Conservation (phyloP, 1,140 invertebrate species). For the Medauroidea extradentata region DNA sequence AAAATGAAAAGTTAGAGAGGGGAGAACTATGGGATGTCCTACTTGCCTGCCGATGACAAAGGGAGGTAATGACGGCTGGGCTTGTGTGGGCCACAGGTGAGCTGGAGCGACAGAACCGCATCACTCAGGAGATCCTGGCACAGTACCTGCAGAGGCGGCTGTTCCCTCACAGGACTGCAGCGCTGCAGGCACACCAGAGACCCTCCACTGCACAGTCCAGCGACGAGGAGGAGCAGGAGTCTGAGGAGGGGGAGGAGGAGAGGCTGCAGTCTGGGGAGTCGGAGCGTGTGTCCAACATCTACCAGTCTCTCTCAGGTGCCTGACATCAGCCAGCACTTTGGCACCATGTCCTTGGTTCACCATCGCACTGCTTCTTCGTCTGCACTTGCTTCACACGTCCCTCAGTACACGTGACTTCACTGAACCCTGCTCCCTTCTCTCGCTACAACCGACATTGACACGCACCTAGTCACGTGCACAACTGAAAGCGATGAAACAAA, state of each 20-base stretch:
- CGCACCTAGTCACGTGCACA: no score
- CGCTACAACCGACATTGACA: no score
- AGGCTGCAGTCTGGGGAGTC: constrained; percentile 7
- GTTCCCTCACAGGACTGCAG: constrained; percentile 44
- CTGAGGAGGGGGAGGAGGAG: background rate
- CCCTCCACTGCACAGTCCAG: background rate
- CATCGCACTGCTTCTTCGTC: no score
- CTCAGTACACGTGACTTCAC: no score
- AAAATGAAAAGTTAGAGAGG: no score
- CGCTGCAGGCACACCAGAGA: constrained; percentile 38
- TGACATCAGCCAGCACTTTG: no score
- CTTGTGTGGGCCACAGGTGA: constrained; percentile 35
- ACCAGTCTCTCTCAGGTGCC: background rate
- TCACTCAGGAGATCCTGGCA: constrained; percentile 65
- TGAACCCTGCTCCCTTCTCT: no score
- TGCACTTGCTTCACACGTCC: no score
- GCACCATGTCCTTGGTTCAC: no score
- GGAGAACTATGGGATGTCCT: no score
- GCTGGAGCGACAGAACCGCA: constrained; percentile 62
- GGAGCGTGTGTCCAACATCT: constrained; percentile 9
- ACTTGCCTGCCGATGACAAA: no score
- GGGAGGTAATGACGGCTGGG: background rate
- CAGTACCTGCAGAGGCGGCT: constrained; percentile 61
- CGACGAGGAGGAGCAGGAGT: background rate
- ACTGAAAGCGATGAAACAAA: no score